A percentile compares a stretch with the other conserved stretches of the same genome.
These are phyloP conservation scores for Drosophila ezoana DNA, from an alignment of 2,888 invertebrate species.

Conservation along the genomic window DNA sequence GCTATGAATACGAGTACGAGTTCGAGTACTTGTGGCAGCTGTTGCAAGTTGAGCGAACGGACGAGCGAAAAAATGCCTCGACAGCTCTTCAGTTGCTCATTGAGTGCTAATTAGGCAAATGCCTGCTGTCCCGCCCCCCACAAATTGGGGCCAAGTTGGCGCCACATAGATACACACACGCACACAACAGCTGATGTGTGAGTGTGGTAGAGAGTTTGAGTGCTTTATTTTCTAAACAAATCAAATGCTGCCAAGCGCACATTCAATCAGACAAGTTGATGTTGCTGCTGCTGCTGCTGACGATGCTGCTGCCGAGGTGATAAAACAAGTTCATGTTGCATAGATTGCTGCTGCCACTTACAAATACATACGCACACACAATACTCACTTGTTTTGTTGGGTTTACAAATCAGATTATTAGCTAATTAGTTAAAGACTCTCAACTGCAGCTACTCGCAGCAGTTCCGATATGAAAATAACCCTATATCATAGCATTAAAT, in stretches of 20 bases:
- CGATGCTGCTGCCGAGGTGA: conserved; percentile 59
- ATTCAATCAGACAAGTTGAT: conserved; percentile 76
- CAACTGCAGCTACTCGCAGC: conserved; percentile 8
- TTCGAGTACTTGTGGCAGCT: conserved; percentile 38
- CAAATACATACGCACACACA: not conserved
- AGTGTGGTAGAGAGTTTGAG: conserved; percentile 35
- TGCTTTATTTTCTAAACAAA: conserved; percentile 81
- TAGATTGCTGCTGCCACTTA: conserved; percentile 30
- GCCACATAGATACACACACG: conserved; percentile 59
- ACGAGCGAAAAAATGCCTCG: conserved; percentile 37
- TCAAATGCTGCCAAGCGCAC: conserved; percentile 76
- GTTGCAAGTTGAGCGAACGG: conserved; percentile 46
- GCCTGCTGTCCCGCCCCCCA: conserved; percentile 66
- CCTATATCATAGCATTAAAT: conserved; percentile 32
- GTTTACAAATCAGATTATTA: conserved; percentile 66
- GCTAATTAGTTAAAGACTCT: conserved; percentile 54
- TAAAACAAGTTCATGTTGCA: conserved; percentile 68
- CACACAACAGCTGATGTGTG: conserved; percentile 39
- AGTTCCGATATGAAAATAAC: not conserved
- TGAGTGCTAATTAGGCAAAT: conserved; percentile 80
- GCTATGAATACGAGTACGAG: conserved; percentile 9
- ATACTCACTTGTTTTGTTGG: conserved; percentile 25
- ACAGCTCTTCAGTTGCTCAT: conserved; percentile 63
- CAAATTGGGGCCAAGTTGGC: conserved; percentile 82
- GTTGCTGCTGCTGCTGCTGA: conserved; percentile 19